These are phyloP conservation scores for Torymus texanus DNA, from an alignment of 2,888 invertebrate species.

Conservation along the genomic window DNA sequence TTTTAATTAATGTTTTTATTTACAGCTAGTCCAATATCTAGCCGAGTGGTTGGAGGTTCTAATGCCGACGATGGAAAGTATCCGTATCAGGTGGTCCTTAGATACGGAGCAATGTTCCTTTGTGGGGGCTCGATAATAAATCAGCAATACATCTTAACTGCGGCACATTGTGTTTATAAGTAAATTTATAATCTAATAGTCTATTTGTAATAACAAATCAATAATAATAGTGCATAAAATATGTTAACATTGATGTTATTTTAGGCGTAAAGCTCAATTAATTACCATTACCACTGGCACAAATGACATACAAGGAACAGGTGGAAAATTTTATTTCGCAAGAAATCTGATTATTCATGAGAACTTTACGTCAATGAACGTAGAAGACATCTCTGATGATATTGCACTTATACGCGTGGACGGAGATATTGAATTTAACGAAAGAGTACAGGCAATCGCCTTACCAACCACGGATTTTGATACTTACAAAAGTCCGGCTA, in stretches of 20 bases:
- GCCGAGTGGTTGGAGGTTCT: constrained; percentile 2
- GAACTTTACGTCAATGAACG: neutral
- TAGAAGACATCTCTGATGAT: constrained; percentile 7
- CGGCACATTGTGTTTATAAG: constrained; percentile 1
- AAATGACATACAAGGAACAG: neutral
- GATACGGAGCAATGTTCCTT: neutral
- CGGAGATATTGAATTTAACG: constrained; percentile 10
- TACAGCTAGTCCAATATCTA: neutral
- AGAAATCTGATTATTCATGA: constrained; percentile 3
- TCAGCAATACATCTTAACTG: constrained; percentile 1
- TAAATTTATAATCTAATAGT: neutral
- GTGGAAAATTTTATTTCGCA: neutral
- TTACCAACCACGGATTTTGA: constrained; percentile 4
- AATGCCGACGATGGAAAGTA: constrained; percentile 12
- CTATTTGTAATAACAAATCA: no score
- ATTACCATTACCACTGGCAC: constrained; percentile 14
- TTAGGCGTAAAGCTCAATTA: neutral
- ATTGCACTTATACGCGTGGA: constrained; percentile 23
- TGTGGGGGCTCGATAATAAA: constrained; percentile 15
- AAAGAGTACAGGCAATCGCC: constrained; percentile 26
- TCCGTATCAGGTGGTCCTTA: constrained; percentile 1
- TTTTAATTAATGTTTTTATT: neutral
- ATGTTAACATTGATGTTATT: constrained; percentile 1
- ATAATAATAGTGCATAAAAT: no score
- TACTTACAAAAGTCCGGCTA: neutral